Evolutionary conservation across 2,888 invertebrate genomes (phyloP), one percentile per base, ranked within the genome.

Genomic region (Nymphalis polychloros): DNA sequence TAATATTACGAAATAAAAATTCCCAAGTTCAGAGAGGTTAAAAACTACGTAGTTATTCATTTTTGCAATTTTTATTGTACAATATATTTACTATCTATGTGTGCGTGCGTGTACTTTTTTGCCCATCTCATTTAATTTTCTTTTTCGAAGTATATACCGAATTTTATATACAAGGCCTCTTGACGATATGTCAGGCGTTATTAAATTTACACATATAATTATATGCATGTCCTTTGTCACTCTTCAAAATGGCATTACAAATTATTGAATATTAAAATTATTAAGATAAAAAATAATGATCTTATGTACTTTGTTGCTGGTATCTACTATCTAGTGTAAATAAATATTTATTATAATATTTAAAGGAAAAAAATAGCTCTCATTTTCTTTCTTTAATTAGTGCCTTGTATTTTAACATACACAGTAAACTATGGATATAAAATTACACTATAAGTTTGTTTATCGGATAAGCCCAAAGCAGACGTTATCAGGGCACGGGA

Each of bases 391-490:
- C 17, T 35, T 35, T 13, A 35, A 57, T 57, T 41, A 41, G 6
- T 13, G 57, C 19, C 2, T 17, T n/a, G 31, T 53, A 53, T 0
- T 41, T 0, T 27, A 31, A 31, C 53, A n/a, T 2, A 53, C n/a
- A 31, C 8, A 55, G 41, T 10, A 19, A 57, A 57, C 46, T 60
- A 60, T 31, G 60, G 27, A 65, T 10, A 53, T 53, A 27, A 53
- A 57, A 41, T 13, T 41, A 41, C 13, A 41, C 41, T 4, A 4
- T 41, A 13, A 31, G 31, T 31, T 66, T 68, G 70, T 67, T 74
- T 80, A 80, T 81, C 79, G 81, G 78, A 80, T 82, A 79, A 78
- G 72, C 68, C 61, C 75, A 73, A 77, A 81, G 79, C 23, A 50
- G 50, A n/a, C 78, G 79, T 76, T 80, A 81, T 78, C 79, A 78